These are phyloP conservation scores for Naso thynnoides DNA, from an alignment of 2,797 vertebrate species.

Conservation along the genomic window DNA sequence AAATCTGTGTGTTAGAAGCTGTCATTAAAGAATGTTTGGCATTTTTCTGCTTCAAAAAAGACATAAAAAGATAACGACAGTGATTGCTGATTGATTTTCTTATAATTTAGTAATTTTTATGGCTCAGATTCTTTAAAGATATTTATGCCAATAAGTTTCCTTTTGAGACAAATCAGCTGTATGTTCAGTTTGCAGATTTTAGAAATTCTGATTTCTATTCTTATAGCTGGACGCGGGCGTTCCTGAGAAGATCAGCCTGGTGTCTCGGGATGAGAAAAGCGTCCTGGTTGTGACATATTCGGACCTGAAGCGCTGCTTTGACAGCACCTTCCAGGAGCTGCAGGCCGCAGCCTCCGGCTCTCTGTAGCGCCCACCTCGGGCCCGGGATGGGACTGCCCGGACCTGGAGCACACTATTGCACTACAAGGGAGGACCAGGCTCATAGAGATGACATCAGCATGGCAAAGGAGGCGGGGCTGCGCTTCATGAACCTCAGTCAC, in stretches of 20 bases:
- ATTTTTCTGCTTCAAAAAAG: too few relatives aligned
- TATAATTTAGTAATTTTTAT: not conserved
- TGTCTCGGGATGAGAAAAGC: conserved; percentile 99
- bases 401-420: conserved; percentile 93
- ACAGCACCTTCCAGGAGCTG: conserved; percentile 99
- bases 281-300: conserved; percentile 99
- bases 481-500: conserved; percentile 95
- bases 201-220: not conserved
- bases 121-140: not conserved
- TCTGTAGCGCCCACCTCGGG: conserved; percentile 91
- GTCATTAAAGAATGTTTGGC: too few relatives aligned
- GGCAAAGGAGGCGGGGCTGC: conserved; percentile 86
- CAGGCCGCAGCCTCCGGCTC: conserved; percentile 93
- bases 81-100: not conserved
- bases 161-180: not conserved
- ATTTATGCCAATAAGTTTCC: not conserved
- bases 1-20: too few relatives aligned
- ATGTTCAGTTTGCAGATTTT: not conserved
- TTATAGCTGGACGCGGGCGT: conserved; percentile 96
- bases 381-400: conserved; percentile 74
- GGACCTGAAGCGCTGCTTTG: conserved; percentile 99
- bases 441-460: conserved; percentile 78
- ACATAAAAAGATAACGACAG: too few relatives aligned
- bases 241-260: conserved; percentile 99
- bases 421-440: conserved; percentile 91